Evolutionary conservation across 2,113 vertebrate species (phyloP).

Genomic region (Prunella fulvescens): DNA sequence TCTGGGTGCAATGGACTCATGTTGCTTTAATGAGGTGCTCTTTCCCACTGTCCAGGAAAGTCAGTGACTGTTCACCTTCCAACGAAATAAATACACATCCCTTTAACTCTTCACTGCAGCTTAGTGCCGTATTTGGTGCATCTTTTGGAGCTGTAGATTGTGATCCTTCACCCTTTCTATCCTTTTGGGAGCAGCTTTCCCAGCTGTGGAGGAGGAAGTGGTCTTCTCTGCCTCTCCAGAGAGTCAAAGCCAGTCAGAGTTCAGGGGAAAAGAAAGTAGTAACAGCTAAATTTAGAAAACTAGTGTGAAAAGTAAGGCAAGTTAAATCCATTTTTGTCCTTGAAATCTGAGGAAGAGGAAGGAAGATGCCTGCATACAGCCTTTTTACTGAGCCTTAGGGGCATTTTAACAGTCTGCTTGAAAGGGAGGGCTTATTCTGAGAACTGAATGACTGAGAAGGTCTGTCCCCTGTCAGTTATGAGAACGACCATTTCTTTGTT

Average conservation of each 20-base stretch:
- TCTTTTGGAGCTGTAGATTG: conserved; percentile 3
- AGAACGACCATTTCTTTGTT: background rate
- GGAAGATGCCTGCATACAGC: conserved; percentile 13
- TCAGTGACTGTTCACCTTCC: background rate
- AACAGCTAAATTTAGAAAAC: conserved; percentile 52
- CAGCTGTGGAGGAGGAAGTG: conserved; percentile 63
- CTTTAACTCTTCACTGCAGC: background rate
- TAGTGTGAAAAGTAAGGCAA: conserved; percentile 56
- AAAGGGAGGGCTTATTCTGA: conserved; percentile 6
- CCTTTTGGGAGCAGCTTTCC: conserved; percentile 55
- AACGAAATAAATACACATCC: background rate
- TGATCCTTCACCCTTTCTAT: conserved; percentile 34
- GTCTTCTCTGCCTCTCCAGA: conserved; percentile 28
- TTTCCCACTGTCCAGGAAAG: conserved; percentile 6
- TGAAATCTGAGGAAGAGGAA: conserved; percentile 21
- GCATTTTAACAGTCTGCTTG: background rate
- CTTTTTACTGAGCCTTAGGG: background rate
- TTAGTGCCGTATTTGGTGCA: background rate
- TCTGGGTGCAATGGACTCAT: background rate
- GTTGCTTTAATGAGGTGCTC: background rate
- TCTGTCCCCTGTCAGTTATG: background rate
- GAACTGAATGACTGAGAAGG: conserved; percentile 19
- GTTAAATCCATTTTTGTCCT: conserved; percentile 20
- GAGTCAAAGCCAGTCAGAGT: conserved; percentile 37
- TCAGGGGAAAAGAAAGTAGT: conserved; percentile 59